Percentiles rank a stretch among this genome's conserved stretches.
Conservation (phyloP, 1,140 invertebrate genomes). For the Pseudomyrmex cubaensis region DNA sequence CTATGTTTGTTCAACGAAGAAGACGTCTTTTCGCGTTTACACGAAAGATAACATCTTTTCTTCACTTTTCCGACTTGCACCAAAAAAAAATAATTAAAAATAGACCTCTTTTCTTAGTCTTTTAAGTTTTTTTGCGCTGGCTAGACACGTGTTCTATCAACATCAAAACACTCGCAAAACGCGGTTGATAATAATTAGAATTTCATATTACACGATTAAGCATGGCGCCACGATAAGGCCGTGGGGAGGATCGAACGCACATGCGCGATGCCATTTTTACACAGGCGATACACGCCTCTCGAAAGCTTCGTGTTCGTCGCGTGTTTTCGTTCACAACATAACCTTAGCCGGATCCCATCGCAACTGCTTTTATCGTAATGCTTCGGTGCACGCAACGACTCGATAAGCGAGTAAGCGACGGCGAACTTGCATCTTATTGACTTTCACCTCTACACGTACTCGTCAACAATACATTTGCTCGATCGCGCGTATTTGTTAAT, state of each 20-base stretch:
- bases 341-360: constrained; percentile 24
- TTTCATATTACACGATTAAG: not conserved
- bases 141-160: too few species aligned
- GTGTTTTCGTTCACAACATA: constrained; percentile 21
- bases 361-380: constrained; percentile 24
- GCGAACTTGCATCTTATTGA: not conserved
- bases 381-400: constrained; percentile 25
- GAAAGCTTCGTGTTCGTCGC: not conserved
- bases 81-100: too few species aligned
- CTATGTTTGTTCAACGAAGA: too few species aligned
- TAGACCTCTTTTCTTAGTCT: too few species aligned
- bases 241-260: constrained; percentile 20
- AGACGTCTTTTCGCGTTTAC: too few species aligned
- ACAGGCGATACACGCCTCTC: constrained; percentile 8
- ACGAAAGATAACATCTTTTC: too few species aligned
- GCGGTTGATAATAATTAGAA: not conserved
- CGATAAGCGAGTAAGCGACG: constrained; percentile 18
- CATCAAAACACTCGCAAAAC: not conserved
- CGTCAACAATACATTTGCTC: constrained; percentile 6
- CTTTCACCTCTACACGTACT: not conserved
- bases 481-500: not conserved
- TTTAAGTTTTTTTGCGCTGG: too few species aligned
- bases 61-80: too few species aligned
- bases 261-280: constrained; percentile 31
- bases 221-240: constrained; percentile 17